Conservation (phyloP, 2,888 invertebrate genomes). For the Cheilosia vernalis region DNA sequence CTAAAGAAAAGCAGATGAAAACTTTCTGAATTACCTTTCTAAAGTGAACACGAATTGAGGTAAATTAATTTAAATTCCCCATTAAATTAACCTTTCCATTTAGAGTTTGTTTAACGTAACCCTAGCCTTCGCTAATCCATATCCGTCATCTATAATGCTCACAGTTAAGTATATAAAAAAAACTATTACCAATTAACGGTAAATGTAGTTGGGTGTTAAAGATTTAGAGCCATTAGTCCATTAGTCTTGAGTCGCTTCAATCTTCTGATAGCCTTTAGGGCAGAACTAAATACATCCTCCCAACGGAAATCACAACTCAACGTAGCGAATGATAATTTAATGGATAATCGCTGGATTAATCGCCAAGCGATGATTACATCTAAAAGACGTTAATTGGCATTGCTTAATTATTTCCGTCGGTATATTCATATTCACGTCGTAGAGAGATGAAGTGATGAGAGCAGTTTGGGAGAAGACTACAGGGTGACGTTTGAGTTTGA, state of each 20-base stretch:
- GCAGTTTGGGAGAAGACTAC: not conserved
- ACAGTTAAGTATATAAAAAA: not conserved
- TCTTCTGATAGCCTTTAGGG: not conserved
- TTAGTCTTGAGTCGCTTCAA: not conserved
- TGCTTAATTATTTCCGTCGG: conserved; percentile 8
- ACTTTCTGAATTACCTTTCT: no score
- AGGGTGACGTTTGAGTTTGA: not conserved
- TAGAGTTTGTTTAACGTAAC: not conserved
- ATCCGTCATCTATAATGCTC: not conserved
- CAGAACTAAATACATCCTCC: conserved; percentile 5
- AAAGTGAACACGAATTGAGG: not conserved
- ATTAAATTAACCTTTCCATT: not conserved
- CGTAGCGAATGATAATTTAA: conserved; percentile 25
- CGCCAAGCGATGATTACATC: conserved; percentile 40
- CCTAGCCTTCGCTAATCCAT: not conserved
- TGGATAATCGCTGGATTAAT: conserved; percentile 49
- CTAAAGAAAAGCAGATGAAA: no score
- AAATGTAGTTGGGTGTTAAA: not conserved
- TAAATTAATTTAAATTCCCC: not conserved
- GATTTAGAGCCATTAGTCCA: not conserved
- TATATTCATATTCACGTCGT: not conserved
- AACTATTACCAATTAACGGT: conserved; percentile 2
- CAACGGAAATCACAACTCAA: not conserved
- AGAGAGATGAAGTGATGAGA: not conserved
- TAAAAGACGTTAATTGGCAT: conserved; percentile 37